Evolutionary conservation across 1,140 invertebrate species (phyloP), one percentile per base, ranked within the genome.

Genomic region (Drosophila leontia): DNA sequence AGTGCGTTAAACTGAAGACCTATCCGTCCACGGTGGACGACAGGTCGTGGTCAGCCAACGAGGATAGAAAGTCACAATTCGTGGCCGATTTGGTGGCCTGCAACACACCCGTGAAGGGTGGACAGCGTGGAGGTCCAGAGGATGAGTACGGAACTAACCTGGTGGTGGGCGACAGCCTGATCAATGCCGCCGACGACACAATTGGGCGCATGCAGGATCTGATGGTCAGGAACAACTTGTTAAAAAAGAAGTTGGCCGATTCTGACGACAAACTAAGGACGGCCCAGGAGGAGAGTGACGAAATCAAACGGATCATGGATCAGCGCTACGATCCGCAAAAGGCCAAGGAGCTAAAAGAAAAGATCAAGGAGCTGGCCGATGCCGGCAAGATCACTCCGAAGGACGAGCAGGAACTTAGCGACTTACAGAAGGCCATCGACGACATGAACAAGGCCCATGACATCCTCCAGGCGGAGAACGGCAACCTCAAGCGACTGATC

Each of bases 11-110:
- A n/a, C 19, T 92, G 3, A 92, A 92, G 41, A 88, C 59, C 26
- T 92, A 92, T 61, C 82, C 84, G 8, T 92, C 88, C 6, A 85
- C 87, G 15, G 17, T 77, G 5, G 91, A 92, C 53, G 84, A 91
- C 60, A 83, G 91, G 19, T 88, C 84, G 0, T 92, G 91, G 91
- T 53, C 91, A 7, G 83, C 75, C 29, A 70, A 80, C 70, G 82
- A 91, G 3, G 63, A 79, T 6, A 75, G 62, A 12, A 91, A 90
- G 60, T 90, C 91, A 7, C 78, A 77, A 3, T 92, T 87, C 51
- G 71, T 92, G 17, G 61, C 77, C 7, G 91, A 92, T 62, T 50
- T 92, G 26, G 82, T 92, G 13, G 65, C 80, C 4, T 92, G 91
- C 47, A 83, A 88, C 44, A 59, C 47, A 15, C 75, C 77, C 4